These are phyloP conservation scores for Nibea coibor DNA, from an alignment of 2,113 vertebrate genomes.

Conservation along the genomic window DNA sequence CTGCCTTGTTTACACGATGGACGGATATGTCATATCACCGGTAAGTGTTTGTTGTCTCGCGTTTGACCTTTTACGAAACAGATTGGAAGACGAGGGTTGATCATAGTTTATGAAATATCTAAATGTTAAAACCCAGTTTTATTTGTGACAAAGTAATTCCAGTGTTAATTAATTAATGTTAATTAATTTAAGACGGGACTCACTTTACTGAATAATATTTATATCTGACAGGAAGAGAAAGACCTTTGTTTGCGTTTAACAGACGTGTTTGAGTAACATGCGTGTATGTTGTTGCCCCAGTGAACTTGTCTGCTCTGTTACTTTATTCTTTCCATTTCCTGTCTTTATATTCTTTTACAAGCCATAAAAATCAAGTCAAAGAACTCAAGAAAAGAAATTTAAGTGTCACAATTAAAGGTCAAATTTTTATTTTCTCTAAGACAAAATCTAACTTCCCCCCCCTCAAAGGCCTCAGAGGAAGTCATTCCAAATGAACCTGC, in stretches of 20 bases:
- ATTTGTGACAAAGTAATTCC: neutral
- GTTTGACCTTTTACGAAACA: neutral
- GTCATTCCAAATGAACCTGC: constrained; percentile 60
- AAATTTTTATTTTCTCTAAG: constrained; percentile 11
- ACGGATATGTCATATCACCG: constrained; percentile 68
- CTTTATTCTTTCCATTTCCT: neutral
- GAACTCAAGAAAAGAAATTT: neutral
- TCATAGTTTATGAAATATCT: neutral
- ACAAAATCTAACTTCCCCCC: neutral
- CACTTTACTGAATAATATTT: neutral
- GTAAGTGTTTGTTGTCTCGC: constrained; percentile 66
- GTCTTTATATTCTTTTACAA: neutral
- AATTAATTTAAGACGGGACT: neutral
- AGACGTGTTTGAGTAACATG: neutral
- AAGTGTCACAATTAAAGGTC: neutral
- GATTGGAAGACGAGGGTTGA: neutral
- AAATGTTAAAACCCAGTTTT: neutral
- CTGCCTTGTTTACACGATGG: constrained; percentile 72
- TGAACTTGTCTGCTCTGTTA: neutral
- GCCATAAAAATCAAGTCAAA: neutral
- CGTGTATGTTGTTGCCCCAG: neutral
- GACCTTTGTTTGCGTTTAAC: constrained; percentile 1
- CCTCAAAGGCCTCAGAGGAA: constrained; percentile 63
- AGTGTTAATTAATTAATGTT: too few species aligned
- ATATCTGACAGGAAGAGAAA: neutral